These are phyloP conservation scores for Dermatemys mawii DNA, from an alignment of 2,113 vertebrate genomes.

Conservation along the genomic window DNA sequence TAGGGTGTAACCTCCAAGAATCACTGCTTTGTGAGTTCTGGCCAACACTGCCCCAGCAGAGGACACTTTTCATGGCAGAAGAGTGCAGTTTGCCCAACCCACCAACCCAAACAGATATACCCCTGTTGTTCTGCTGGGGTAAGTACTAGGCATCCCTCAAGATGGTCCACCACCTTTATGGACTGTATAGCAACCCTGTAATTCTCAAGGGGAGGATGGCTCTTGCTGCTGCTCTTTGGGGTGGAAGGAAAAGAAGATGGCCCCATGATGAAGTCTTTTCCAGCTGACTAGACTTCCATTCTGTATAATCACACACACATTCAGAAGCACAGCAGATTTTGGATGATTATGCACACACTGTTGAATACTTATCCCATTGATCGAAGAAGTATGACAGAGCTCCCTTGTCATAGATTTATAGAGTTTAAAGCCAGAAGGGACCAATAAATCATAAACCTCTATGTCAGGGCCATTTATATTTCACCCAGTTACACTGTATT, in stretches of 20 bases:
- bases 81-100: no score
- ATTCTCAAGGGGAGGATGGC: no score
- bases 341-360: not conserved
- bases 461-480: not conserved
- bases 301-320: not conserved
- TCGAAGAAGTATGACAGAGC: not conserved
- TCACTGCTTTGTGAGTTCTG: no score
- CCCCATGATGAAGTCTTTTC: not conserved
- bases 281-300: not conserved
- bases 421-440: not conserved
- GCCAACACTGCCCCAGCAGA: no score
- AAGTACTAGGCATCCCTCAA: no score
- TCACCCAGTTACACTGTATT: not conserved
- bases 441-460: not conserved
- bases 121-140: no score
- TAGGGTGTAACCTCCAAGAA: no score
- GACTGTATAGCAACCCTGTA: no score
- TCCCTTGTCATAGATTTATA: not conserved
- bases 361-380: not conserved
- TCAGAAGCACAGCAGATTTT: not conserved
- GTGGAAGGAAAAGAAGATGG: not conserved
- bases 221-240: no score
- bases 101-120: no score
- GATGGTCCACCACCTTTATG: no score
- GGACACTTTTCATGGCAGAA: no score